A percentile compares a stretch with the other conserved stretches of the same genome.
Conservation (phyloP, 1,140 invertebrate species). For the Cecropterus lyciades region DNA sequence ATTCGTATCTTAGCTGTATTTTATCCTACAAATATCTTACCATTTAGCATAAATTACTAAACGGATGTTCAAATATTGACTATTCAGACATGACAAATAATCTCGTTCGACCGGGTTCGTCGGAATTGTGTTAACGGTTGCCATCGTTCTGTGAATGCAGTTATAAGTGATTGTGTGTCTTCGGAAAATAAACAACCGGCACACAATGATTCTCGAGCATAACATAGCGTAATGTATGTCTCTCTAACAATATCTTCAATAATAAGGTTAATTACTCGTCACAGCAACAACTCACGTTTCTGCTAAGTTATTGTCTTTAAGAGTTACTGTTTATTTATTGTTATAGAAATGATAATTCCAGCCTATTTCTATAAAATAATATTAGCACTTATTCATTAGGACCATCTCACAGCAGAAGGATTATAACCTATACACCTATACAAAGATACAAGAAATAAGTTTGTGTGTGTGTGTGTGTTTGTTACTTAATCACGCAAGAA, state of each 20-base stretch:
- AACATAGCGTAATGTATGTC: background rate
- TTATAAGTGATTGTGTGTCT: slow-evolving; percentile 26
- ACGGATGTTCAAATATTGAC: slow-evolving; percentile 17
- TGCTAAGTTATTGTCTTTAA: background rate
- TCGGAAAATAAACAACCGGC: slow-evolving; percentile 21
- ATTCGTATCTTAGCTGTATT: slow-evolving; percentile 7
- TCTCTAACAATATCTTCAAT: slow-evolving; percentile 1
- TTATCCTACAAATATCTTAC: background rate
- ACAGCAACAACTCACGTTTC: background rate
- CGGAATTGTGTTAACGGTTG: slow-evolving; percentile 30
- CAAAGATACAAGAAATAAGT: no score
- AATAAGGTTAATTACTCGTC: background rate
- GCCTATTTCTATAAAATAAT: no score
- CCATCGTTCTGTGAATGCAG: slow-evolving; percentile 25
- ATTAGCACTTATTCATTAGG: no score
- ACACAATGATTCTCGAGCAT: slow-evolving; percentile 6
- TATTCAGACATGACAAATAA: slow-evolving; percentile 12
- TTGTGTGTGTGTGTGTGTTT: no score
- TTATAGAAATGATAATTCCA: no score
- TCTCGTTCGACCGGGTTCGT: slow-evolving; percentile 15
- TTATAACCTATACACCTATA: no score
- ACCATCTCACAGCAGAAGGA: no score
- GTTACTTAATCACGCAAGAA: no score
- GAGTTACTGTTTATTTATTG: background rate
- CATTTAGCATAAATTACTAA: slow-evolving; percentile 15